phyloP scores from a whole-genome alignment of 2,113 vertebrate species.

The Dasyurus viverrinus region DNA sequence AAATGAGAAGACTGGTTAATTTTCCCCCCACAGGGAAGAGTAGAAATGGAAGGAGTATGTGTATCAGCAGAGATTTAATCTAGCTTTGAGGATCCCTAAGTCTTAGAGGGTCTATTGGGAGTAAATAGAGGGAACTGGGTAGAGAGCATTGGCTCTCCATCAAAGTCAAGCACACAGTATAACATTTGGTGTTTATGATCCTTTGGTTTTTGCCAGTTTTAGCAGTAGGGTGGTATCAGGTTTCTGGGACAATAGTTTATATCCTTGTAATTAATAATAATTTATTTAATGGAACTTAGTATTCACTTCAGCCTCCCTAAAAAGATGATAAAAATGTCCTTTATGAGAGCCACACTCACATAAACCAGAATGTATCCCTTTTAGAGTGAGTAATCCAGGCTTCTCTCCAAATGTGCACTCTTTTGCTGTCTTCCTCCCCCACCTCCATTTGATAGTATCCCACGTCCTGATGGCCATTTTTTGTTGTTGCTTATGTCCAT shows the following conservation, averaged over 20 bases:
- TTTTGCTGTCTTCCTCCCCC: not conserved
- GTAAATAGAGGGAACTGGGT: not conserved
- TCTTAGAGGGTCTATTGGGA: not conserved
- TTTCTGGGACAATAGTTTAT: not conserved
- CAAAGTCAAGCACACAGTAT: not conserved
- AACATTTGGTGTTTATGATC: not conserved
- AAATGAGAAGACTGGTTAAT: too few relatives aligned
- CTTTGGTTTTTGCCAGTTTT: not conserved
- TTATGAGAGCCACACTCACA: fast-evolving
- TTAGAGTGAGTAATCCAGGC: not conserved
- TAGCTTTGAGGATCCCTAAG: not conserved
- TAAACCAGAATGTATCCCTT: not conserved
- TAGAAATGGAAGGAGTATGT: not conserved
- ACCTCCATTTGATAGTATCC: not conserved
- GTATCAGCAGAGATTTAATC: not conserved
- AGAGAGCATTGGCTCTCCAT: fast-evolving
- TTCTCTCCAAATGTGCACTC: not conserved
- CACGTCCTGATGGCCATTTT: not conserved
- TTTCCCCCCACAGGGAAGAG: not conserved
- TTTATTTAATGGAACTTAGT: not conserved
- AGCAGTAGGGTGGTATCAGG: not conserved
- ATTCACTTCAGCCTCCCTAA: fast-evolving
- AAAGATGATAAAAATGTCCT: not conserved
- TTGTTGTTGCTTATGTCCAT: not conserved
- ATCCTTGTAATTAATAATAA: too few relatives aligned